Conservation (phyloP, 2,113 vertebrate genomes). For the Stegostoma tigrinum region DNA sequence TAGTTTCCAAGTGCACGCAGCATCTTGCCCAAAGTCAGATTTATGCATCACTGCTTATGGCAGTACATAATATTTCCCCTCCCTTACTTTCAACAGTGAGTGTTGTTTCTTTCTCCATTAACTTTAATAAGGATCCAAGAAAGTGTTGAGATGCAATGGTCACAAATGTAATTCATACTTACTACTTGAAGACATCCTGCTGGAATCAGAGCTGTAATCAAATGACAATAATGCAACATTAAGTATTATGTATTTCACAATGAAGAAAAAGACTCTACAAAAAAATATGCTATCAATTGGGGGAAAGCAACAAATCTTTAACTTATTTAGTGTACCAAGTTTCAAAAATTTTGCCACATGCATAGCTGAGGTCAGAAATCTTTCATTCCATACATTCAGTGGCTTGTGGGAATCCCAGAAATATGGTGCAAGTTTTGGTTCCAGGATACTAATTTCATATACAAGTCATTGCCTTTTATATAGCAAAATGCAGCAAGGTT, state of each 20-base stretch:
- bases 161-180: slow-evolving; percentile 43
- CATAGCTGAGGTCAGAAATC: not conserved
- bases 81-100: not conserved
- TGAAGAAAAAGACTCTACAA: not conserved
- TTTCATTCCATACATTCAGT: not conserved
- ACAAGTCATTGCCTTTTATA: not conserved
- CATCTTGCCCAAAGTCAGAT: not conserved
- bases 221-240: slow-evolving; percentile 31
- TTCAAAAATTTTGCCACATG: not conserved
- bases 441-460: not conserved
- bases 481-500: not conserved
- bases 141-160: not conserved
- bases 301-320: not conserved
- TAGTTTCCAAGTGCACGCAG: not conserved
- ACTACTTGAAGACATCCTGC: slow-evolving; percentile 56
- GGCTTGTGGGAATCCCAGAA: not conserved
- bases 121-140: not conserved
- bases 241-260: not conserved
- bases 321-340: not conserved
- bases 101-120: not conserved
- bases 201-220: slow-evolving; percentile 52
- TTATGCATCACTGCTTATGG: not conserved
- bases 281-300: not conserved
- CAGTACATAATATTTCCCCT: not conserved
- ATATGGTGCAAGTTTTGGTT: not conserved